Evolutionary conservation across 92 coral and sea anemone genomes (phyloP).

Genomic region (Phenganax subtilis): DNA sequence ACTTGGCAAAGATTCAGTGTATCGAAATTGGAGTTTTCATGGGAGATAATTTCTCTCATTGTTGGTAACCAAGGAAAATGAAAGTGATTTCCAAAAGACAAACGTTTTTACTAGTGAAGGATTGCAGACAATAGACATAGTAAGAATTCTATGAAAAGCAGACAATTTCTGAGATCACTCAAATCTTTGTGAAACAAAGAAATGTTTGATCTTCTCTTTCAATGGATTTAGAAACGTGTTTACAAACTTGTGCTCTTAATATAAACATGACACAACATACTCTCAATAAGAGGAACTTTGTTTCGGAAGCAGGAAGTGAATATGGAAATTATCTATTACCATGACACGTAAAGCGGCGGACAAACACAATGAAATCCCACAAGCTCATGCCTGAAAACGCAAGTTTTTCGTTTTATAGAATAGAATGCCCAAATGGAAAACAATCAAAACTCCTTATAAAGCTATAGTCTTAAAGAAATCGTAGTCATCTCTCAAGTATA

Average conservation of each 20-base stretch:
- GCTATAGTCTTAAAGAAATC: not conserved
- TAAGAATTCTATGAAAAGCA: no score
- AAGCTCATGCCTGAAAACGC: not conserved
- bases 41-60: not conserved
- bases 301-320: not conserved
- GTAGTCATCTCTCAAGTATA: not conserved
- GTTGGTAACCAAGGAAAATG: not conserved
- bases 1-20: no score
- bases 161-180: no score
- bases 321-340: conserved; percentile 9
- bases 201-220: no score
- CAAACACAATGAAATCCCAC: not conserved
- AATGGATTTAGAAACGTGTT: no score
- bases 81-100: not conserved
- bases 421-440: not conserved
- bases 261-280: not conserved
- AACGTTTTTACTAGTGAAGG: no score
- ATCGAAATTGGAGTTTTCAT: no score
- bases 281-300: not conserved
- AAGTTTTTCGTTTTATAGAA: not conserved
- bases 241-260: not conserved
- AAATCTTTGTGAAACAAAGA: no score
- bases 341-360: conserved; percentile 3
- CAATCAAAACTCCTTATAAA: not conserved
- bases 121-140: no score